Evolutionary conservation across 2,113 vertebrate genomes (phyloP), one percentile per base, ranked within the genome.

Genomic region (Gobio gobio): DNA sequence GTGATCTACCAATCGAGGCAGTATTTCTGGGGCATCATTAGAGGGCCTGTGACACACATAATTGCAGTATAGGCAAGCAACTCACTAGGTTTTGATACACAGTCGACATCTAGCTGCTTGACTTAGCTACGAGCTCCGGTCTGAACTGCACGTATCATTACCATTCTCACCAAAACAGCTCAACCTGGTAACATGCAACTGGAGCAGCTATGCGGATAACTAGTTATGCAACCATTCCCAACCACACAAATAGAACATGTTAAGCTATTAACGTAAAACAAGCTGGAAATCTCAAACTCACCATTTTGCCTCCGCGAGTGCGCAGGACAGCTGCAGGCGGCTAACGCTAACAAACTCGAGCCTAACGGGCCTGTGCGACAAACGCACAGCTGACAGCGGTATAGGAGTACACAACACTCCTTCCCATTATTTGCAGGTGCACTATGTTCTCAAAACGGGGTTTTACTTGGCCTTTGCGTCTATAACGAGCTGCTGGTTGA

Each of bases 381-480:
- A 84, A 85, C 49, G 82, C 77, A 68, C 40, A 81, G 51, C 78
- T 89, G 40, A 74, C 74, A 70, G 81, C 70, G 43, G 59, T 70
- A 45, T 54, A 79, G n/a, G 54, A 84, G 68, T 36, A 20, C 33
- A 78, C 36, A 24, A 29, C 47, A 61, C 82, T 29, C 85, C 79
- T 86, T 91, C 86, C 88, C 89, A 92, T 92, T 83, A 88, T 91
- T 86, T 63, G 78, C 86, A n/a, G 13, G 77, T 79, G 63, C 75
- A 59, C 58, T 63, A 68, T 54, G 10, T 43, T 76, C 74, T 9
- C 16, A 54, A 78, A 82, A n/a, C 54, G 13, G 16, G 18, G 54
- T 5, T 8, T 68, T 20, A 22, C 16, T 26, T 73, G 16, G 74
- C 3, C 26, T 78, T 49, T 6, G 9, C 8, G 3, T 0, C 72